A percentile compares a stretch with the other conserved stretches of the same genome.
These are phyloP conservation scores for Oxyura jamaicensis DNA, from an alignment of 2,113 vertebrate species.

Conservation along the genomic window DNA sequence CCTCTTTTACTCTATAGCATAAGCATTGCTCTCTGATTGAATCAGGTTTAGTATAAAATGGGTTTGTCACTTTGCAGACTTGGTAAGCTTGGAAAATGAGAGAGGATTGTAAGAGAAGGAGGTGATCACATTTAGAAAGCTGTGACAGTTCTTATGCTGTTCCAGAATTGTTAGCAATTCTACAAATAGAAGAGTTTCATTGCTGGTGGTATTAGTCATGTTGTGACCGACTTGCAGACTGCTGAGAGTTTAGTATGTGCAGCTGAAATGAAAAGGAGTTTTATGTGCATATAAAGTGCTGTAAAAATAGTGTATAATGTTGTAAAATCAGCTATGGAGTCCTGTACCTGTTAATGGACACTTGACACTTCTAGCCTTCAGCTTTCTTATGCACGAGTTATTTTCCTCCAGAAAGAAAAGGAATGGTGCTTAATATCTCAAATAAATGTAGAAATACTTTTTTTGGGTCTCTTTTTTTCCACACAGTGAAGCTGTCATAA, in stretches of 20 bases:
- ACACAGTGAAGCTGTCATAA: not conserved
- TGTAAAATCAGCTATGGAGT: constrained; percentile 63
- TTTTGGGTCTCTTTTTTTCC: constrained; percentile 46
- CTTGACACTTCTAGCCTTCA: constrained; percentile 52
- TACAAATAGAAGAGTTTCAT: constrained; percentile 40
- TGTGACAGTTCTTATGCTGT: constrained; percentile 22
- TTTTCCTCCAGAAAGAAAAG: constrained; percentile 61
- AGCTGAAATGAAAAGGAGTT: constrained; percentile 53
- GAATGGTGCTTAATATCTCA: constrained; percentile 61
- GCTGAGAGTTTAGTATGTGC: constrained; percentile 38
- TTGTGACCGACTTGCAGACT: constrained; percentile 36
- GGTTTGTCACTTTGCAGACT: not conserved
- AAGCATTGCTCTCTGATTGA: constrained; percentile 4
- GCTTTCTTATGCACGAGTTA: constrained; percentile 47
- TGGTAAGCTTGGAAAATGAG: constrained; percentile 21
- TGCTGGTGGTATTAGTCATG: constrained; percentile 50
- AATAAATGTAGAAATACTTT: constrained; percentile 63
- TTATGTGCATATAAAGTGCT: constrained; percentile 61
- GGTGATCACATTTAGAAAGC: not conserved
- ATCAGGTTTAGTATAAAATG: not conserved
- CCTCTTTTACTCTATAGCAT: constrained; percentile 33
- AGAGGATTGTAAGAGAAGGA: constrained; percentile 3
- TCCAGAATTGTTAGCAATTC: not conserved
- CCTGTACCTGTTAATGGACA: constrained; percentile 51
- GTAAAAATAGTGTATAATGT: constrained; percentile 59